Base-by-base conservation (phyloP, 2,888 invertebrate genomes). In the Sycophila texana region DNA sequence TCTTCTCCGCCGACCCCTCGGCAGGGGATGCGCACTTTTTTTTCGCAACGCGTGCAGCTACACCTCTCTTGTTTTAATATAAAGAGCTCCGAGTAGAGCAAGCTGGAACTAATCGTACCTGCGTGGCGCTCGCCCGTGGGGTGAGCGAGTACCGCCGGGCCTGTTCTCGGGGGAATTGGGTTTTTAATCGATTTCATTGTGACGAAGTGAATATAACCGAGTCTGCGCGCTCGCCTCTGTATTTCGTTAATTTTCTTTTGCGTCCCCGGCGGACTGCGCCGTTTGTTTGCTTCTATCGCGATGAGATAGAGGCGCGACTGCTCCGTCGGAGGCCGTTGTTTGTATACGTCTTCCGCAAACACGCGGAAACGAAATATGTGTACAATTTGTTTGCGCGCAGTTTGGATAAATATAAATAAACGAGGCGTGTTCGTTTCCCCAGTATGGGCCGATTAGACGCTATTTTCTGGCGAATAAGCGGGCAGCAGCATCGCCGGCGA, bases 21-120 rank as follows among this genome's bases (percentile, higher is more conserved):
- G 68, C 68, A 20, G 57, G 16, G 53, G n/a, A 53, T n/a, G 53
- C 53, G 53, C 53, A n/a, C 18, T 10, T 67, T 16, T 67, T 53
- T 60, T 20, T 49, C 49, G n/a, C 51, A 39, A 22, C 60, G 65
- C 71, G 18, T 65, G 39, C 39, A 39, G 10, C 39, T 39, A 39
- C 30, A 20, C 22, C 66, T 66, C 51, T 61, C 61, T 18, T 20
- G 60, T 53, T 60, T 68, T 68, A 78, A 78, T 70, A 74, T 70
- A 74, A 74, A 74, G 74, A 55, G 60, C 67, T 53, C 47, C 26
- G 26, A 26, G 22, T 4, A 14, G 30, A 55, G 57, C 12, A 30
- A 13, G 71, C 60, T 57, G 76, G 71, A 71, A 77, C 67, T 77
- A 79, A 79, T 77, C 73, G 77, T 77, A 74, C 74, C 75, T 74